Evolutionary conservation across 2,113 vertebrate species (phyloP), one percentile per base, ranked within the genome.

Genomic region (Oryzias woworae): DNA sequence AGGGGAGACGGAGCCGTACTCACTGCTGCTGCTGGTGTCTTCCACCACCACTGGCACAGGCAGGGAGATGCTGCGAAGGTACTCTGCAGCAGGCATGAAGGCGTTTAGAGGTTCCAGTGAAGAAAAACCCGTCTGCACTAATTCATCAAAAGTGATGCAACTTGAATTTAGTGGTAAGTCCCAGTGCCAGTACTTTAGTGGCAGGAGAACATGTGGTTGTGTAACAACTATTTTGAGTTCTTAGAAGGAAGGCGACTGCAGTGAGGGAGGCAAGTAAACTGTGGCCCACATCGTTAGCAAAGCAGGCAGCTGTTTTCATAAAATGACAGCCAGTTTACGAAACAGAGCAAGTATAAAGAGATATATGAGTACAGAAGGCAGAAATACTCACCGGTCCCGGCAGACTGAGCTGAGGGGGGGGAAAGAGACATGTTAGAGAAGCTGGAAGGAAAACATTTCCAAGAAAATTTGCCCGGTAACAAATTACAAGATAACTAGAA

Each of bases 1-100:
- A 1, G 97, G 97, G 24, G 97, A 99, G 67, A 98, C 95, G 0
- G 97, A 99, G 68, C 97, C 96, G 3, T 98, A 98, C 81, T 99
- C 97, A 0, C 97, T 98, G 91, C 96, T 98, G 91, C 96, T 98
- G 89, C 97, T 99, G 8, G 92, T 92, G 83, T 98, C 97, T 85
- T 99, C 97, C 43, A 98, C 95, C 82, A 98, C 92, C 64, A 99
- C 97, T 0, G 97, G 96, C 3, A 99, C 96, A 0, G 97, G 97
- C 75, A 99, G 86, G 48, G 97, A 99, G 79, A 99, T 96, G 58
- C 97, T 99, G 73, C 97, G 92, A 13, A 98, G 90, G 67, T 98
- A 99, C 58, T 99, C 97, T 96, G 83, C 44, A 36, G 7, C 20
- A 48, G 49, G 62, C 59, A 69, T 5, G 44, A 6, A 12, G 36